A percentile compares a stretch with the other conserved stretches of the same genome.
These are phyloP conservation scores for Sthenelais limicola DNA, from an alignment of 2,888 invertebrate species.

Conservation along the genomic window DNA sequence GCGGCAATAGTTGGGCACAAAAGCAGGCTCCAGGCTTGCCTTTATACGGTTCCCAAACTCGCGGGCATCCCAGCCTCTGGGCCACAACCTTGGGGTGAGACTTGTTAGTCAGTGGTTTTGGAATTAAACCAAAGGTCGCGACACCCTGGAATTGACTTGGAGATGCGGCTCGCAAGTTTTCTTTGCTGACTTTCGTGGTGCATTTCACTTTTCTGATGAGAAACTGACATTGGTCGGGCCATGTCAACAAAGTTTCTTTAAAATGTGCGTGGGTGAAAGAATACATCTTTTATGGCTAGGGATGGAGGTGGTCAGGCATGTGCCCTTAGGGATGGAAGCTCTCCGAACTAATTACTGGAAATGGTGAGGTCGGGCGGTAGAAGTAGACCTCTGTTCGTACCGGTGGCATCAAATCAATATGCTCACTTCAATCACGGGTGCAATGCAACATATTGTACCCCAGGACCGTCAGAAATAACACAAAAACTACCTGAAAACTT, in stretches of 20 bases:
- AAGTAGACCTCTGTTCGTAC: too few species aligned
- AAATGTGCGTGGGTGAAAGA: background rate
- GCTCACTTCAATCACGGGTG: too few species aligned
- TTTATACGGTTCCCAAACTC: background rate
- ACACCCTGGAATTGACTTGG: constrained; percentile 6
- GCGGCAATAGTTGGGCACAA: background rate
- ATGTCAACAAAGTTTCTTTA: constrained; percentile 24
- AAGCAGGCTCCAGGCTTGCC: background rate
- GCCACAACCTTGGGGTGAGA: background rate
- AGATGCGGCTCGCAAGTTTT: too few species aligned
- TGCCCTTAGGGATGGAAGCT: background rate
- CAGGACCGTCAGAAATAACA: too few species aligned
- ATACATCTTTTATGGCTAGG: background rate
- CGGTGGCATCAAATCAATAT: too few species aligned
- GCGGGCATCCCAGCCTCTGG: background rate
- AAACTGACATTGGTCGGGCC: background rate
- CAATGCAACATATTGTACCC: too few species aligned
- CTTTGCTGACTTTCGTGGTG: background rate
- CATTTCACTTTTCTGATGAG: constrained; percentile 18
- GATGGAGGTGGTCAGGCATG: background rate
- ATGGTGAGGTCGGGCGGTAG: too few species aligned
- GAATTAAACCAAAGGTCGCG: background rate
- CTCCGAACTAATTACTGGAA: too few species aligned
- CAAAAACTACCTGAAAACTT: too few species aligned
- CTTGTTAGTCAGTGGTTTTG: constrained; percentile 6